These are phyloP conservation scores for Clarias gariepinus DNA, from an alignment of 2,113 vertebrate species.

Conservation along the genomic window DNA sequence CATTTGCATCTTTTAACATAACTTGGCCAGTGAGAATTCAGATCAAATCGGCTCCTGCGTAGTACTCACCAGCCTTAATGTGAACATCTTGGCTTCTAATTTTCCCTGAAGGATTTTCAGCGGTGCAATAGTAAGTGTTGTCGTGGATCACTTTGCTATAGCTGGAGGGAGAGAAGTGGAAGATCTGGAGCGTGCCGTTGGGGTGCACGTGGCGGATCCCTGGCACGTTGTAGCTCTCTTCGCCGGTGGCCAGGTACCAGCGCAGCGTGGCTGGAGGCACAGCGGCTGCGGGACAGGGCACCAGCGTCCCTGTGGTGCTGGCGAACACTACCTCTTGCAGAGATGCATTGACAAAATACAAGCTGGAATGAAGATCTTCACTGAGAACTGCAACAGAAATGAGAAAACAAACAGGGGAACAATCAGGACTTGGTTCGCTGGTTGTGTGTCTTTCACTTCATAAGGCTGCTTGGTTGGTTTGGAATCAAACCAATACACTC, in stretches of 20 bases:
- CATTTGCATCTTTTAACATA: not conserved
- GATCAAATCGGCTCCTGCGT: conserved; percentile 7
- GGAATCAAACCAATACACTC: not conserved
- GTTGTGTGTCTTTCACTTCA: not conserved
- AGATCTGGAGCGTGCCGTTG: conserved; percentile 99
- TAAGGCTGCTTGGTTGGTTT: not conserved
- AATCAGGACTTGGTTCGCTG: not conserved
- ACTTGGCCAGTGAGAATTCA: not conserved
- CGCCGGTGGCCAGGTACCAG: conserved; percentile 98
- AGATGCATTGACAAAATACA: conserved; percentile 99
- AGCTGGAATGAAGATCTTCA: conserved; percentile 97
- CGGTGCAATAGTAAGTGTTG: conserved; percentile 99
- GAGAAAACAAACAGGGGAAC: not conserved
- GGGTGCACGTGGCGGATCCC: conserved; percentile 98
- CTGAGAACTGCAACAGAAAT: conserved; percentile 85
- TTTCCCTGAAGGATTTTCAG: conserved; percentile 99
- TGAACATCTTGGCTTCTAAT: conserved; percentile 99
- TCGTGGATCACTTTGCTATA: conserved; percentile 99
- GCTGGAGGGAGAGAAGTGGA: conserved; percentile 99
- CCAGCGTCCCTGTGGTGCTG: conserved; percentile 96
- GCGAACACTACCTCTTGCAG: conserved; percentile 99
- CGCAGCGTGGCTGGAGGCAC: conserved; percentile 91
- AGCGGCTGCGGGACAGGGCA: conserved; percentile 96
- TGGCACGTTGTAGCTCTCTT: conserved; percentile 99
- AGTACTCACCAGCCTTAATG: conserved; percentile 97